Evolutionary conservation across 2,888 invertebrate species (phyloP), one percentile per base, ranked within the genome.

Genomic region (Drosophila neutralis): DNA sequence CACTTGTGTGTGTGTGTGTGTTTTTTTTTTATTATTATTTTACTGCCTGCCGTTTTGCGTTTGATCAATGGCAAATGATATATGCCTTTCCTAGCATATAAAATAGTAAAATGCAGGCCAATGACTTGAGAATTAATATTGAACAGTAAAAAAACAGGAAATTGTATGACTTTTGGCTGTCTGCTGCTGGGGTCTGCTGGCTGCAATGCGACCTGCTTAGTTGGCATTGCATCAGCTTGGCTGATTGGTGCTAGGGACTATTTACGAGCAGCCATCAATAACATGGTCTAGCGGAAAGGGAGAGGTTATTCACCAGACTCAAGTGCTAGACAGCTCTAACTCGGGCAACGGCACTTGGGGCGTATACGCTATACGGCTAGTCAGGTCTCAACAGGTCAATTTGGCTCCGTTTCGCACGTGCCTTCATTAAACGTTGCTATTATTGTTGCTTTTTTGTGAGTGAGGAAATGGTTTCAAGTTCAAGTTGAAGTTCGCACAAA

Each of bases 391-490:
- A 81, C 81, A 81, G 83, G 83, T 81, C 74, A 78, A 71, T 42
- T 68, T 56, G 33, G 29, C 69, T 65, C n/a, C 48, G 67, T 54
- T 68, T 57, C 48, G 71, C 60, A 79, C 72, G 76, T 82, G 78
- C 52, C 59, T 57, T 45, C 56, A 81, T 77, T 62, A 81, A 54
- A 18, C 40, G 48, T 27, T 49, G 21, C 36, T 64, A 31, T 57
- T 42, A 33, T 38, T 29, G 40, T 57, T 40, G 21, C 21, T 21
- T 21, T 40, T 36, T 62, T 65, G 27, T 65, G 52, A 62, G 67
- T 58, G 59, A 81, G 66, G 73, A 82, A 89, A 89, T 71, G 45
- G 68, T 74, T 90, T 85, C 86, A 87, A 86, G 90, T 89, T 87
- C 90, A 88, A 88, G 88, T 87, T 85, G 72, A 75, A 82, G 86